Evolutionary conservation across 2,797 vertebrate species (phyloP).

Genomic region (Arnoldichthys spilopterus): DNA sequence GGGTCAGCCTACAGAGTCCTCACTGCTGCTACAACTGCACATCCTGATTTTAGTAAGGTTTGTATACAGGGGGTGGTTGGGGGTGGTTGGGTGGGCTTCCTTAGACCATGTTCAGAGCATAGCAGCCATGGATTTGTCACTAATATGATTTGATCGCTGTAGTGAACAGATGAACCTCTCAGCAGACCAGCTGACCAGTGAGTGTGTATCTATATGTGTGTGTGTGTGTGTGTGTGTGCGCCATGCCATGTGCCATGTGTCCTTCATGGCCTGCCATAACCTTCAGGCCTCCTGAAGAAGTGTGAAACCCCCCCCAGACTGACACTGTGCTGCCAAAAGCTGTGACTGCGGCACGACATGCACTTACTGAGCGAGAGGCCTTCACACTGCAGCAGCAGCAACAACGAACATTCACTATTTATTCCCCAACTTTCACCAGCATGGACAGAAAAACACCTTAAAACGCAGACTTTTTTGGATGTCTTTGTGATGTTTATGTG

Average conservation of each 20-base stretch:
- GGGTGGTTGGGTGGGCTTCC: too few relatives aligned
- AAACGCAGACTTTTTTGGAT: too few relatives aligned
- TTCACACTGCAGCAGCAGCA: too few relatives aligned
- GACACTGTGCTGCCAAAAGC: not conserved
- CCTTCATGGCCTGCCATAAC: constrained; percentile 46
- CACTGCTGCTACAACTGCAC: too few relatives aligned
- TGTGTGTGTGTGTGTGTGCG: constrained; percentile 16
- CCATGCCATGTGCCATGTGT: constrained; percentile 17
- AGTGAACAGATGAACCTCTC: constrained; percentile 47
- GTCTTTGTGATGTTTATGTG: too few relatives aligned
- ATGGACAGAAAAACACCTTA: too few relatives aligned
- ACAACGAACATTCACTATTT: too few relatives aligned
- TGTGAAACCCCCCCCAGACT: not conserved
- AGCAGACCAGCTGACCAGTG: constrained; percentile 37
- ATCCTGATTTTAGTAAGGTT: too few relatives aligned
- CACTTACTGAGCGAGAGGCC: not conserved
- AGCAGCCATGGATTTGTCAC: constrained; percentile 30
- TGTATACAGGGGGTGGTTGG: too few relatives aligned
- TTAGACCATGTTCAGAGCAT: not conserved
- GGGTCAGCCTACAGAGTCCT: too few relatives aligned
- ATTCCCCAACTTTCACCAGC: too few relatives aligned
- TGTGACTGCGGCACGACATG: not conserved
- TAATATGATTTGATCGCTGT: constrained; percentile 49
- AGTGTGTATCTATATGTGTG: constrained; percentile 8
- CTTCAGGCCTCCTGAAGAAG: constrained; percentile 46